Evolutionary conservation across 2,888 invertebrate species (phyloP), one percentile per base, ranked within the genome.

Genomic region (Penaeus monodon): DNA sequence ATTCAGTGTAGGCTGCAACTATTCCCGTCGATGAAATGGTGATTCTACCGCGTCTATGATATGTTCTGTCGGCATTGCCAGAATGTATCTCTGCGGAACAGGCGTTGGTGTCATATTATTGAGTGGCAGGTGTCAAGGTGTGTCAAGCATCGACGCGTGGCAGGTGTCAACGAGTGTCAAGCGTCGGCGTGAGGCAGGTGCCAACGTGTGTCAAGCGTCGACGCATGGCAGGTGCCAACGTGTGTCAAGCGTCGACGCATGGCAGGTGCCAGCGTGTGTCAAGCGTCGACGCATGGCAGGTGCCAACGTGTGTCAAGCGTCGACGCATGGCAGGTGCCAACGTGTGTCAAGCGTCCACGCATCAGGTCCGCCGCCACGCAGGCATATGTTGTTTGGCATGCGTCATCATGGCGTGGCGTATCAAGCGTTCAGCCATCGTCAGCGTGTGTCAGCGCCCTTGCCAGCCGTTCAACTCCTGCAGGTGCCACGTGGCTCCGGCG

Each of bases 371-470:
- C n/a, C n/a, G n/a, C n/a, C n/a, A n/a, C n/a, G n/a, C n/a, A n/a
- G n/a, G n/a, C n/a, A n/a, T n/a, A n/a, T n/a, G n/a, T n/a, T n/a
- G n/a, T 22, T 81, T 81, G 82, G 64, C 22, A 8, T 29, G 33
- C 82, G 86, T 78, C 64, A 10, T 82, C 82, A n/a, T n/a, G n/a
- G n/a, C n/a, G n/a, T n/a, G n/a, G 44, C 82, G 86, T 29, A 57
- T 82, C 20, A 29, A 77, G 12, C 82, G 77, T 4, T n/a, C n/a
- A n/a, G n/a, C n/a, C n/a, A n/a, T n/a, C 4, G 33, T 38, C 33
- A 3, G 4, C 4, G 33, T 4, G 33, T 38, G n/a, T n/a, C n/a
- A n/a, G n/a, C n/a, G n/a, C n/a, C n/a, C n/a, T n/a, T n/a, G n/a
- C n/a, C n/a, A n/a, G n/a, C n/a, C n/a, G n/a, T n/a, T n/a, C n/a